Percentiles rank a stretch among this genome's conserved stretches.
phyloP scores from a whole-genome alignment of 2,888 invertebrate species.

The Encarsia formosa region DNA sequence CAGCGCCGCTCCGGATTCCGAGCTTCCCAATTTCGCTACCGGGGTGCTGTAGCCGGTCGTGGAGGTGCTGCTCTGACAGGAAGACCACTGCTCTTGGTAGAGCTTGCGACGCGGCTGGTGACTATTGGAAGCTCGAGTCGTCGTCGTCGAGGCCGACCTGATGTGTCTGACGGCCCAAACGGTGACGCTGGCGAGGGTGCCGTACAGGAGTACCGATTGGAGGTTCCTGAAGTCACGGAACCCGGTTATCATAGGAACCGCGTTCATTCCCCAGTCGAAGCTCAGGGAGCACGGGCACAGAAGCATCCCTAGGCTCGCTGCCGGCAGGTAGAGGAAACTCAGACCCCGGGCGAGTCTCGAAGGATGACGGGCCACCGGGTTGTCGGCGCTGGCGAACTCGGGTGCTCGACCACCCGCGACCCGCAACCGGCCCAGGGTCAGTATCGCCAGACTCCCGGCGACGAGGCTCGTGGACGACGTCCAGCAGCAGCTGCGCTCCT shows the following conservation, averaged over 20 bases:
- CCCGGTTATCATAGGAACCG: constrained; percentile 80
- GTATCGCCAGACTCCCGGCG: constrained; percentile 62
- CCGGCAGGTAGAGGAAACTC: constrained; percentile 89
- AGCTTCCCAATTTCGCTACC: no score
- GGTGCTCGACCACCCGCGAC: constrained; percentile 70
- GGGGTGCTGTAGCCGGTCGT: not conserved
- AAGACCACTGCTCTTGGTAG: not conserved
- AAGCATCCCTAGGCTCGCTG: constrained; percentile 83
- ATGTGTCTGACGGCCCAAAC: constrained; percentile 37
- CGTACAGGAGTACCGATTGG: constrained; percentile 72
- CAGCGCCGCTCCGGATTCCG: no score
- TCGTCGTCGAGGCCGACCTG: not conserved
- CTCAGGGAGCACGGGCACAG: constrained; percentile 83
- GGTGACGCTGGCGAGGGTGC: constrained; percentile 42
- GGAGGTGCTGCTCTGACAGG: not conserved
- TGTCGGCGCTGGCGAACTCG: constrained; percentile 90
- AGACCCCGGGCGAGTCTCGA: constrained; percentile 75
- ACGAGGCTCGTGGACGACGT: constrained; percentile 65
- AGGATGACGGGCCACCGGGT: constrained; percentile 87
- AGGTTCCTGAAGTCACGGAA: constrained; percentile 77
- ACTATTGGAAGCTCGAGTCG: no score
- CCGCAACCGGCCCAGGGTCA: constrained; percentile 73
- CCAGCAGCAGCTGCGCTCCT: constrained; percentile 25
- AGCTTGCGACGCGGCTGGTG: no score
- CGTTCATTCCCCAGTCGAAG: constrained; percentile 99